These are phyloP conservation scores for Istiophorus platypterus DNA, from an alignment of 2,113 vertebrate species.

Conservation along the genomic window DNA sequence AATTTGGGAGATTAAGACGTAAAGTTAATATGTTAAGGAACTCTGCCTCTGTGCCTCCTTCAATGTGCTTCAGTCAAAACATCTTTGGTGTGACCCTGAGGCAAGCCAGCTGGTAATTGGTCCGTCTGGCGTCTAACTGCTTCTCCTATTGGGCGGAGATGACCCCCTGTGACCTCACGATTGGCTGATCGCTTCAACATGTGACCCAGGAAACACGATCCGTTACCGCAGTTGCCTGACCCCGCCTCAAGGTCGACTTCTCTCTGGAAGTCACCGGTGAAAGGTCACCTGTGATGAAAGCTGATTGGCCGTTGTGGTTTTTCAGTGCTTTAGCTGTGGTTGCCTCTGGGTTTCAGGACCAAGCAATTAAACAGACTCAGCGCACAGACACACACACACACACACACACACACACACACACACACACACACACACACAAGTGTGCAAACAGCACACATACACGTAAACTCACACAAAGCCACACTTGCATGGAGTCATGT, in stretches of 20 bases:
- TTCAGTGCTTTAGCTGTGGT: conserved; percentile 54
- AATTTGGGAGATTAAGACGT: not conserved
- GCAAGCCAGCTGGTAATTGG: conserved; percentile 71
- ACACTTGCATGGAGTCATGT: conserved; percentile 58
- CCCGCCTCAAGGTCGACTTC: conserved; percentile 79
- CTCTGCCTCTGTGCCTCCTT: conserved; percentile 17
- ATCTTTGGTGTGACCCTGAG: conserved; percentile 66
- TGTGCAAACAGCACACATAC: not conserved
- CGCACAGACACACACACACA: not conserved
- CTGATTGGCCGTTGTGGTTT: conserved; percentile 74
- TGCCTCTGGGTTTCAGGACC: conserved; percentile 73
- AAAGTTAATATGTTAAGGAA: not conserved
- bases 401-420: conserved; percentile 1
- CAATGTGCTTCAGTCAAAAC: conserved; percentile 56
- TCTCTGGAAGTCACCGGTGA: conserved; percentile 69
- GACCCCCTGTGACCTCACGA: conserved; percentile 73
- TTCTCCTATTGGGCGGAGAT: conserved; percentile 71
- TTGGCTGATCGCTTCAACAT: conserved; percentile 84
- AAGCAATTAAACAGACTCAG: conserved; percentile 66
- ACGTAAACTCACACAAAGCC: conserved; percentile 23
- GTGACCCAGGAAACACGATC: conserved; percentile 84
- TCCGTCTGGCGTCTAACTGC: conserved; percentile 72
- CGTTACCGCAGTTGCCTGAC: conserved; percentile 73
- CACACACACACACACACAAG: conserved; percentile 19
- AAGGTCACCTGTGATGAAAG: conserved; percentile 57